These are phyloP conservation scores for Sinosuthora webbiana DNA, from an alignment of 2,113 vertebrate species.

Conservation along the genomic window DNA sequence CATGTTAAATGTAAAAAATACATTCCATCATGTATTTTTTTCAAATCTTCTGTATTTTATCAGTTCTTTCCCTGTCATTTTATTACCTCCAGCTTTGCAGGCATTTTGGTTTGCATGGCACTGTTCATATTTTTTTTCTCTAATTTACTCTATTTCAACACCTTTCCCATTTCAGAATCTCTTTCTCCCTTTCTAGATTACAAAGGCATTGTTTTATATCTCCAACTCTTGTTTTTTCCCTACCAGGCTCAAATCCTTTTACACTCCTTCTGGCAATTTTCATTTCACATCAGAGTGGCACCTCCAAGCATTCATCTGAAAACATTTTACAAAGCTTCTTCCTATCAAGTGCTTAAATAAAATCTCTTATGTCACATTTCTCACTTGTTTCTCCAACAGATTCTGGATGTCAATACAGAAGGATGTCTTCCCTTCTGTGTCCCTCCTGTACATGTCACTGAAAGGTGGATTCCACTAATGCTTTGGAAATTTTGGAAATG, in stretches of 20 bases:
- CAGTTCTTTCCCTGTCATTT: background rate
- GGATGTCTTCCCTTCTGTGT: background rate
- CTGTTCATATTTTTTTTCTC: background rate
- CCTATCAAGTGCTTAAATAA: background rate
- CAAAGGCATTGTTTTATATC: background rate
- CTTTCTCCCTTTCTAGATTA: background rate
- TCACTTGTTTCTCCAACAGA: background rate
- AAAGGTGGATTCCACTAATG: background rate
- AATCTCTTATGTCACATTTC: background rate
- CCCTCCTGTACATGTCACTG: accelerated
- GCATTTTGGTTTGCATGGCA: background rate
- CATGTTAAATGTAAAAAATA: no score
- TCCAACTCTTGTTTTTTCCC: background rate
- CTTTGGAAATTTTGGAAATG: background rate
- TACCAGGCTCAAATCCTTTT: background rate
- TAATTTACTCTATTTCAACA: background rate
- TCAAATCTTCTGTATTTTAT: background rate
- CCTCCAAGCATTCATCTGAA: background rate
- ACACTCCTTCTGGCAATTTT: background rate
- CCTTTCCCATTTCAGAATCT: background rate
- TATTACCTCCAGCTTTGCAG: background rate
- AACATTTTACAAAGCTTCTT: background rate
- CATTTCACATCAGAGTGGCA: background rate
- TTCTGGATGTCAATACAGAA: background rate
- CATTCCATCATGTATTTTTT: background rate